Conservation (phyloP, 2,888 invertebrate species). For the Junonia oenone region DNA sequence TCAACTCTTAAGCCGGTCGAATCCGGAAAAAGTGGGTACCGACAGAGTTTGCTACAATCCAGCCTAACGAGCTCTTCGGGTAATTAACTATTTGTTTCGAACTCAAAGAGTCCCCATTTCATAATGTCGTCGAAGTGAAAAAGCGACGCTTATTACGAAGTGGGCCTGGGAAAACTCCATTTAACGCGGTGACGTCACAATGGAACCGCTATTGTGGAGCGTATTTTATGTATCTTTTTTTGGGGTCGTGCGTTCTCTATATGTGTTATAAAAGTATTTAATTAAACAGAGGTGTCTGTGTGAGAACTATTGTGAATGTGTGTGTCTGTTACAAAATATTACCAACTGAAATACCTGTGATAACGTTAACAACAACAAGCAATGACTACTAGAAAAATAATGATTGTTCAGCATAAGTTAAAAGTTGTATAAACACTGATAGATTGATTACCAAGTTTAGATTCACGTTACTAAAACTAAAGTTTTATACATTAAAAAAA, state of each 20-base stretch:
- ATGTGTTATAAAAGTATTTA: no score
- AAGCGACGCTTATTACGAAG: not conserved
- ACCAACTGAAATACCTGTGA: no score
- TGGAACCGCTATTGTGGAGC: not conserved
- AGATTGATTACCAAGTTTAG: no score
- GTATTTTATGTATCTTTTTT: not conserved
- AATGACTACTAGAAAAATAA: no score
- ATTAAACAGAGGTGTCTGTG: no score
- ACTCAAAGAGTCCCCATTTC: slow-evolving; percentile 53
- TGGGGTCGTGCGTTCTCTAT: not conserved
- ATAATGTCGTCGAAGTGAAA: slow-evolving; percentile 16
- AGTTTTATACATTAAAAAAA: not conserved
- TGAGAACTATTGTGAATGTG: no score
- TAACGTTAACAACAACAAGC: no score
- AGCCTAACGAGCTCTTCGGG: slow-evolving; percentile 67
- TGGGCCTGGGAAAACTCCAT: not conserved
- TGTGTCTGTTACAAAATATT: no score
- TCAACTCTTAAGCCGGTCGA: slow-evolving; percentile 24
- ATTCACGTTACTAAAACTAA: not conserved
- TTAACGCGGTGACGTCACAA: not conserved
- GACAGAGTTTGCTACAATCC: slow-evolving; percentile 49
- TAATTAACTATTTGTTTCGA: slow-evolving; percentile 74
- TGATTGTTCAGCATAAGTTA: no score
- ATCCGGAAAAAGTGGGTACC: slow-evolving; percentile 26
- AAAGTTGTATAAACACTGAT: no score